Evolutionary conservation across 1,140 invertebrate species (phyloP).

Genomic region (Euglossa dilemma): DNA sequence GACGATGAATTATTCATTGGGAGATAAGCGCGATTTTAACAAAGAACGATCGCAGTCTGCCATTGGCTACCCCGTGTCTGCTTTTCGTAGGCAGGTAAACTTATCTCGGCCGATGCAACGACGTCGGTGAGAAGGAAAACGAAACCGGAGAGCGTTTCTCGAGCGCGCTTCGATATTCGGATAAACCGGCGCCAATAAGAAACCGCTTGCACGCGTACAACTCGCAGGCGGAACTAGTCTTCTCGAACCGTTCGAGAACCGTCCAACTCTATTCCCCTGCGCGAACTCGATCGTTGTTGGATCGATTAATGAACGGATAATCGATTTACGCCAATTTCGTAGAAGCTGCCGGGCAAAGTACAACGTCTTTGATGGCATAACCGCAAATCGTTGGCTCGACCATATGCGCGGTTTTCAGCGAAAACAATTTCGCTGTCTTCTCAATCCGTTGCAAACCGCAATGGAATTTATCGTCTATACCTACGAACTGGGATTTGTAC

Average conservation of each 20-base stretch:
- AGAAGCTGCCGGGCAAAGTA: conserved; percentile 36
- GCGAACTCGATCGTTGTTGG: conserved; percentile 31
- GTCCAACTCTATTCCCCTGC: too few species aligned
- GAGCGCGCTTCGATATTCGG: neutral
- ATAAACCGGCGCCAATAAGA: neutral
- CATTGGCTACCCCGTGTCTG: neutral
- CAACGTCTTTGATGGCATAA: conserved; percentile 53
- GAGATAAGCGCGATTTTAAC: conserved; percentile 52
- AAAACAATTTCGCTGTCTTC: conserved; percentile 57
- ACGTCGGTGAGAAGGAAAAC: neutral
- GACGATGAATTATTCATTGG: conserved; percentile 52
- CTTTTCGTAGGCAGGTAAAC: neutral
- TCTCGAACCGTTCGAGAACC: too few species aligned
- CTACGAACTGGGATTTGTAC: conserved; percentile 45
- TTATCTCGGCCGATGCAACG: conserved; percentile 3
- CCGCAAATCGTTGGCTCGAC: conserved; percentile 51
- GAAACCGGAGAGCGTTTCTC: too few species aligned
- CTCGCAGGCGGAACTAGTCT: too few species aligned
- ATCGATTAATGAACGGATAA: conserved; percentile 52
- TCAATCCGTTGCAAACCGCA: conserved; percentile 44
- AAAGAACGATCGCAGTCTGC: conserved; percentile 30
- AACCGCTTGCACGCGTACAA: too few species aligned
- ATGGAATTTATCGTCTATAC: conserved; percentile 55
- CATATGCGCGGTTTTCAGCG: conserved; percentile 44
- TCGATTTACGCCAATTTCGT: conserved; percentile 48